A percentile compares a stretch with the other conserved stretches of the same genome.
These are phyloP conservation scores for Leptopterna dolabrata DNA, from an alignment of 2,888 invertebrate species.

Conservation along the genomic window DNA sequence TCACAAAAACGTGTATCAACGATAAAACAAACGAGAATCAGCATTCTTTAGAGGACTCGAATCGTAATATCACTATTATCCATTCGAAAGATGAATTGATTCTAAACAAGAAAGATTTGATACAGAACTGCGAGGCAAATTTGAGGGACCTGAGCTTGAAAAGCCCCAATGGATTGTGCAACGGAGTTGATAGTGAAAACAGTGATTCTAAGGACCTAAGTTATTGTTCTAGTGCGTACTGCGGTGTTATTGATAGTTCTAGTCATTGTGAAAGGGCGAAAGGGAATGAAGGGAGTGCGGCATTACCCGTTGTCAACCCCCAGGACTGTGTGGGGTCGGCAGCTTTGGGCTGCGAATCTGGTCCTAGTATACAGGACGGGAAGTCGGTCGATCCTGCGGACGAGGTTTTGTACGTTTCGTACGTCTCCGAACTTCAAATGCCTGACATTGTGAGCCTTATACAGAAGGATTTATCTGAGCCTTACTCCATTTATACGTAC, in stretches of 20 bases:
- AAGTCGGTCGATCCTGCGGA: constrained; percentile 7
- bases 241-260: constrained; percentile 58
- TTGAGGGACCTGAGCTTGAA: constrained; percentile 56
- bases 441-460: constrained; percentile 98
- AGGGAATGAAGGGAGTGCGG: constrained; percentile 51
- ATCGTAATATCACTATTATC: constrained; percentile 59
- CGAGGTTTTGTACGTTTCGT: constrained; percentile 75
- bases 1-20: constrained; percentile 49
- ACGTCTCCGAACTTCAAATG: constrained; percentile 97
- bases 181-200: constrained; percentile 59
- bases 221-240: constrained; percentile 48
- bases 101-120: constrained; percentile 55
- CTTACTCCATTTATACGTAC: constrained; percentile 99
- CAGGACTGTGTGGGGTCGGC: background rate
- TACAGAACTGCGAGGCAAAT: constrained; percentile 56
- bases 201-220: constrained; percentile 47
- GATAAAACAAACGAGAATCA: constrained; percentile 53
- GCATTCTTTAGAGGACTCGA: constrained; percentile 59
- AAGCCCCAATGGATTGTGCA: constrained; percentile 60
- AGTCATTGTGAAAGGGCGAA: constrained; percentile 59
- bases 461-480: constrained; percentile 93
- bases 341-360: constrained; percentile 25
- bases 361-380: background rate
- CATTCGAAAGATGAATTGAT: constrained; percentile 57
- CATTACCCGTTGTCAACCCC: constrained; percentile 4